Evolutionary conservation across 1,140 invertebrate species (phyloP).

Genomic region (Micrasema minimum): DNA sequence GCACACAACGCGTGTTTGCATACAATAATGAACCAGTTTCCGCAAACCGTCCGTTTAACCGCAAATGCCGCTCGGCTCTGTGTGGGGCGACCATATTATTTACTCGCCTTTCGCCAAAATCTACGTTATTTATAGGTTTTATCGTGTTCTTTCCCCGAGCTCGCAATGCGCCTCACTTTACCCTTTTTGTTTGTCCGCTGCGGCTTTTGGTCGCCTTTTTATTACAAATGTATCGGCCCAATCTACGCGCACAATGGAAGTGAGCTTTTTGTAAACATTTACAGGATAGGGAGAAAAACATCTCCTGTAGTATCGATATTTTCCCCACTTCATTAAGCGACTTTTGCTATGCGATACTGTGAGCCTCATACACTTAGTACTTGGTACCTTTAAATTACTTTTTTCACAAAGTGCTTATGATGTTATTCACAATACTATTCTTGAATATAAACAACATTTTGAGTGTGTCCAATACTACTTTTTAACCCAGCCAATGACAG

Average conservation of each 20-base stretch:
- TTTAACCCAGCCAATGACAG: too few relatives aligned
- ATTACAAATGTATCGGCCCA: conserved; percentile 36
- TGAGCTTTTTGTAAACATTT: conserved; percentile 31
- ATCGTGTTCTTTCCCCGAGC: conserved; percentile 29
- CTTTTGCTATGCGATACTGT: not conserved
- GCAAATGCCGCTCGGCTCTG: conserved; percentile 19
- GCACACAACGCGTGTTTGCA: conserved; percentile 29
- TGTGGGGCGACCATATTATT: conserved; percentile 17
- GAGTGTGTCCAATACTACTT: too few relatives aligned
- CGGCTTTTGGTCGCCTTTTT: conserved; percentile 34
- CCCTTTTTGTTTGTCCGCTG: conserved; percentile 29
- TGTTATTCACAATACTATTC: too few relatives aligned
- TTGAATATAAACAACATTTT: too few relatives aligned
- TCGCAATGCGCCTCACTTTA: conserved; percentile 11
- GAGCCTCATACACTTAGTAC: too few relatives aligned
- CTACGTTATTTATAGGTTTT: conserved; percentile 44
- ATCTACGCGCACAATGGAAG: conserved; percentile 38
- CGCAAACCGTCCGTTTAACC: conserved; percentile 34
- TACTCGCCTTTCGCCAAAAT: conserved; percentile 38
- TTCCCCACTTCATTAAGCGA: conserved; percentile 29
- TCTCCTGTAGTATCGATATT: conserved; percentile 1
- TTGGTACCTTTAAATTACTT: too few relatives aligned
- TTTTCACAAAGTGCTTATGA: too few relatives aligned
- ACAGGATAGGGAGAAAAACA: conserved; percentile 5
- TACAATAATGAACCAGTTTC: conserved; percentile 41